phyloP scores from a whole-genome alignment of 2,888 invertebrate genomes.

The Oxycera nigricornis region DNA sequence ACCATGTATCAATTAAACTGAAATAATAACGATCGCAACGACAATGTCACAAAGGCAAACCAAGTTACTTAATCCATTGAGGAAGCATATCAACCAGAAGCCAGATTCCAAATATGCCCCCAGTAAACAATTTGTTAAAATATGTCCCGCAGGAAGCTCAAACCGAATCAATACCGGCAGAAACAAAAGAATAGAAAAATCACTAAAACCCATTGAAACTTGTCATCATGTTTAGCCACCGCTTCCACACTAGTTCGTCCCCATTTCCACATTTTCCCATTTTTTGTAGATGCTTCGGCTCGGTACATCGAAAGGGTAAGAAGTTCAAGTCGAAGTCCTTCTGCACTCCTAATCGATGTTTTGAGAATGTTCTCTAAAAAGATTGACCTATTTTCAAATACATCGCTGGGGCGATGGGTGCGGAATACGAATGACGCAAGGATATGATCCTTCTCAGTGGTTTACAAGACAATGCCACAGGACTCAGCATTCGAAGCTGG shows the following conservation, averaged over 20 bases:
- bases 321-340: background rate
- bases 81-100: background rate
- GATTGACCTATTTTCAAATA: background rate
- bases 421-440: background rate
- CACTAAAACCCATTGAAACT: background rate
- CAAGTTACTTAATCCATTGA: background rate
- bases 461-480: background rate
- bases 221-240: background rate
- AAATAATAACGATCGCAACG: no score
- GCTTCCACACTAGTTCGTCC: background rate
- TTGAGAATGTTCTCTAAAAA: slow-evolving; percentile 1
- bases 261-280: background rate
- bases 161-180: background rate
- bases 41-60: background rate
- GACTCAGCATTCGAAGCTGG: background rate
- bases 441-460: background rate
- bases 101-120: background rate
- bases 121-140: background rate
- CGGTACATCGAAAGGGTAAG: background rate
- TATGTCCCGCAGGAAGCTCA: background rate
- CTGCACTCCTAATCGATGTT: background rate
- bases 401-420: background rate
- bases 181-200: background rate
- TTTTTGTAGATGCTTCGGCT: background rate
- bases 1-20: no score